Percentiles rank a stretch among this genome's conserved stretches.
Evolutionary conservation across 2,888 invertebrate genomes (phyloP).

Genomic region (Catocala sponsa): DNA sequence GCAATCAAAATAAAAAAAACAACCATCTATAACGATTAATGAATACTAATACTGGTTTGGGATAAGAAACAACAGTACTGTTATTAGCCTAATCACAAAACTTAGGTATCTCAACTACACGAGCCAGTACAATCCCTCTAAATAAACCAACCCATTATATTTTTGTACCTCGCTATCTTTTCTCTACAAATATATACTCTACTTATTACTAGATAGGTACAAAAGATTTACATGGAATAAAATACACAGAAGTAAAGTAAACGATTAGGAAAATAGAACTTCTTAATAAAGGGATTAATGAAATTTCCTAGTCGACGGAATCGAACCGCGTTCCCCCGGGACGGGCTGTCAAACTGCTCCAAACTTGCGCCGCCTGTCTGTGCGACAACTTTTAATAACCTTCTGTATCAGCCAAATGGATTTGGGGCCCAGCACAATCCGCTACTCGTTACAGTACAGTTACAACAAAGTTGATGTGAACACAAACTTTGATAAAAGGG

Average conservation of each 20-base stretch:
- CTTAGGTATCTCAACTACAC: too few relatives aligned
- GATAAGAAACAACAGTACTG: too few relatives aligned
- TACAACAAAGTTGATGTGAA: conserved; percentile 50
- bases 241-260: conserved; percentile 44
- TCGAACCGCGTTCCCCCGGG: conserved; percentile 75
- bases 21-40: too few relatives aligned
- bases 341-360: conserved; percentile 78
- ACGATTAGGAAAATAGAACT: conserved; percentile 65
- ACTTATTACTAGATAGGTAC: too few relatives aligned
- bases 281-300: conserved; percentile 80
- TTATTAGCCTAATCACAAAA: too few relatives aligned
- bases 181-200: too few relatives aligned
- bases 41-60: too few relatives aligned
- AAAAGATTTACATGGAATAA: conserved; percentile 14
- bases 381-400: conserved; percentile 86
- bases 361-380: conserved; percentile 75
- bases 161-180: too few relatives aligned
- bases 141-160: too few relatives aligned
- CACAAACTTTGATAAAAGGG: conserved; percentile 49
- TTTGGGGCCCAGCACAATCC: conserved; percentile 66
- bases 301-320: conserved; percentile 79
- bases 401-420: conserved; percentile 83
- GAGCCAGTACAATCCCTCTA: too few relatives aligned
- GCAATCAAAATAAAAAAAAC: too few relatives aligned
- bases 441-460: conserved; percentile 56